phyloP scores from a whole-genome alignment of 53 echinoderm and acorn worm genomes.

The Arbacia lixula region DNA sequence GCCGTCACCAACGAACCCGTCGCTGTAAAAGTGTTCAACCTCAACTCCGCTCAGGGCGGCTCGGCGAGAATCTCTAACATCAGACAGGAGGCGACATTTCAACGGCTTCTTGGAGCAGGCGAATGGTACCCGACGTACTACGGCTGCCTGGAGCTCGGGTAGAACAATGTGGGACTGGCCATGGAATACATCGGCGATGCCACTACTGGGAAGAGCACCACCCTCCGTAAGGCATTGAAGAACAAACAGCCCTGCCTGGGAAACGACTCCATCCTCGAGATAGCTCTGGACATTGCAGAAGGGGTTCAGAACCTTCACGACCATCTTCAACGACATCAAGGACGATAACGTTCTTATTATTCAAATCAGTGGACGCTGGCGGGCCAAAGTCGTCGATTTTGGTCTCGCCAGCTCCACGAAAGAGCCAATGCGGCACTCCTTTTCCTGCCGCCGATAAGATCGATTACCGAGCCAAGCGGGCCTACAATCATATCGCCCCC shows the following conservation, averaged over 20 bases:
- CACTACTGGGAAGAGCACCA: constrained; percentile 9
- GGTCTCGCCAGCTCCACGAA: not conserved
- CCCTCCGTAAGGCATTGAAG: not conserved
- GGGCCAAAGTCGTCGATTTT: not conserved
- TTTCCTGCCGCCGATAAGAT: not conserved
- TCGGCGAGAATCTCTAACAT: not conserved
- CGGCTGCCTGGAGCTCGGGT: not conserved
- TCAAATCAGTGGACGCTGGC: not conserved
- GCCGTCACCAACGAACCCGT: not conserved
- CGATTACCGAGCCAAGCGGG: not conserved
- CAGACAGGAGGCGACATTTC: not conserved
- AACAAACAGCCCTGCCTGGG: not conserved
- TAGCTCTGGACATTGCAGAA: constrained; percentile 14
- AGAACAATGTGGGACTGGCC: constrained; percentile 19
- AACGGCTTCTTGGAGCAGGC: not conserved
- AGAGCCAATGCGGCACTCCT: not conserved
- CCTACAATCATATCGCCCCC: not conserved
- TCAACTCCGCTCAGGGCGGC: not conserved
- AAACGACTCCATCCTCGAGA: not conserved
- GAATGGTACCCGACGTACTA: not conserved
- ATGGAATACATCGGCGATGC: constrained; percentile 28
- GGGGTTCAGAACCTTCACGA: not conserved
- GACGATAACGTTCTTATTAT: constrained; percentile 13
- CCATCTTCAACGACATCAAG: constrained; percentile 1
- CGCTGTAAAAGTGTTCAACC: not conserved